Conservation (phyloP, 2,888 invertebrate genomes). For the Drosophila paracracens region DNA sequence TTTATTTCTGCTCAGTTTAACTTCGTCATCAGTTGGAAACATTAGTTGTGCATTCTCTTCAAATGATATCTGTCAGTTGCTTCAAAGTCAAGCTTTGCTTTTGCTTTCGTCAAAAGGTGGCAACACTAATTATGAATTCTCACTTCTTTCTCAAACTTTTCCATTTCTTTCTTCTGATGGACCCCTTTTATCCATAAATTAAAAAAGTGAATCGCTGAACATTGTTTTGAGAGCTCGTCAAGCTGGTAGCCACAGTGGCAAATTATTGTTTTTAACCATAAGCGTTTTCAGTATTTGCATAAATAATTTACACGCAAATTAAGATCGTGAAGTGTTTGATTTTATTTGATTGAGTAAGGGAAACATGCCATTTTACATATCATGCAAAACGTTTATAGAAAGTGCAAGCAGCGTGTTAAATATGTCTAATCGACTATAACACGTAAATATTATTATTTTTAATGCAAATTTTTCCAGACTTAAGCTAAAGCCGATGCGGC, state of each 20-base stretch:
- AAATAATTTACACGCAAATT: constrained; percentile 65
- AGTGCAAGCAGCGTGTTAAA: constrained; percentile 52
- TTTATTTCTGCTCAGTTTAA: not conserved
- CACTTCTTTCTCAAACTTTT: not conserved
- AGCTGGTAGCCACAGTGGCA: constrained; percentile 34
- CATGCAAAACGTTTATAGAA: constrained; percentile 41
- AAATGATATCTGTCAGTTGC: not conserved
- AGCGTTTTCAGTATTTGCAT: constrained; percentile 57
- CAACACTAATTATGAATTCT: not conserved
- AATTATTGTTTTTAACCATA: constrained; percentile 50
- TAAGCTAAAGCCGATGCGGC: constrained; percentile 10
- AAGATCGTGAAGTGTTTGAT: constrained; percentile 6
- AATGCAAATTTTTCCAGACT: constrained; percentile 51
- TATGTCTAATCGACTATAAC: constrained; percentile 62
- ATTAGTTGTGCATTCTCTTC: not conserved
- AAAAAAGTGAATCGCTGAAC: constrained; percentile 22
- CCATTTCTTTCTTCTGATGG: not conserved
- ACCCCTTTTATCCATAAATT: constrained; percentile 12
- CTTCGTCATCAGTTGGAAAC: not conserved
- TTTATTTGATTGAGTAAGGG: constrained; percentile 15
- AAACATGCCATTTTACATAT: constrained; percentile 19
- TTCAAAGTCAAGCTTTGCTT: not conserved
- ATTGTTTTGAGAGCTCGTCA: constrained; percentile 36
- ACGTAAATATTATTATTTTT: constrained; percentile 57
- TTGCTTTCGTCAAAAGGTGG: not conserved